Evolutionary conservation across 2,888 invertebrate species (phyloP).

Genomic region (Calameuta idolon): DNA sequence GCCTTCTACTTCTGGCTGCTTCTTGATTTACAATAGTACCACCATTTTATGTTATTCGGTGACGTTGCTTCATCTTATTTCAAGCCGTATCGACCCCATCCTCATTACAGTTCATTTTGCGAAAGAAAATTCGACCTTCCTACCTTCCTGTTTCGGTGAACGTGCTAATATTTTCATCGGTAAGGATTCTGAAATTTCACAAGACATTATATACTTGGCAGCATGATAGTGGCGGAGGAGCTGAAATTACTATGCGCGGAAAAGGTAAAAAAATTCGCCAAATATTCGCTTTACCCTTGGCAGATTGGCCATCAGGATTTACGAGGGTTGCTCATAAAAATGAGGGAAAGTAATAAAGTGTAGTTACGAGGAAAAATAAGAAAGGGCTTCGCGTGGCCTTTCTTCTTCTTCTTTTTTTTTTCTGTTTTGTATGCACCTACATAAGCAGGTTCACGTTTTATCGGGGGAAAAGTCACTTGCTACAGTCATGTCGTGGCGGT

Average conservation of each 20-base stretch:
- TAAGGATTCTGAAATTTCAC: not conserved
- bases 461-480: constrained; percentile 6
- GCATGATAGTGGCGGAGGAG: not conserved
- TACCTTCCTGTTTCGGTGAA: not conserved
- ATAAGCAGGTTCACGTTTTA: not conserved
- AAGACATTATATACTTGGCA: not conserved
- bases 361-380: constrained; percentile 7
- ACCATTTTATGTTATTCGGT: not conserved
- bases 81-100: not conserved
- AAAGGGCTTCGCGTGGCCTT: not conserved
- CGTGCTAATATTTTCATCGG: not conserved
- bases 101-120: not conserved
- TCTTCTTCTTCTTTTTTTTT: not conserved
- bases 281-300: not conserved
- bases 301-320: constrained; percentile 22
- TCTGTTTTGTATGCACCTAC: not conserved
- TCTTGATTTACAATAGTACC: not conserved
- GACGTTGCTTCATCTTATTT: not conserved
- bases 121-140: not conserved
- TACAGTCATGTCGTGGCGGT: constrained; percentile 12
- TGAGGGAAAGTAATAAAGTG: not conserved
- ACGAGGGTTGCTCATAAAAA: constrained; percentile 14
- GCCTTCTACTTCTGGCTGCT: not conserved
- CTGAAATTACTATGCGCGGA: not conserved
- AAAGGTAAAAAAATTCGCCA: not conserved